Conservation (phyloP, 1,140 invertebrate species). For the Penaeus japonicus region DNA sequence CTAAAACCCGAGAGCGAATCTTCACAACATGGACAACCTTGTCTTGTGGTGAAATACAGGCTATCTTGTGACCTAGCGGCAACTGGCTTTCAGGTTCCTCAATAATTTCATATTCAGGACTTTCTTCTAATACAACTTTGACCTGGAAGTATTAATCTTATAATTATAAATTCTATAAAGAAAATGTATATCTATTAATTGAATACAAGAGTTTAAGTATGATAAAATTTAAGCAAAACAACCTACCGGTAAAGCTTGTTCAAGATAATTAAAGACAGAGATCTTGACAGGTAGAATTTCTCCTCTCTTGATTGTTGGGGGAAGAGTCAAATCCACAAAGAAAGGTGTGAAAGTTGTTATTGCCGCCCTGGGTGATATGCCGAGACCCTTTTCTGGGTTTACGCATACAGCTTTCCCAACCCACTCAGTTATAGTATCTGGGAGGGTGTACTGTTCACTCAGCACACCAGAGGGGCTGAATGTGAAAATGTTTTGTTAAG, state of each 20-base stretch:
- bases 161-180: no score
- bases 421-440: conserved; percentile 81
- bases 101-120: no score
- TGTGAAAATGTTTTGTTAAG: no score
- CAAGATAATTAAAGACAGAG: conserved; percentile 77
- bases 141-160: no score
- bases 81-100: no score
- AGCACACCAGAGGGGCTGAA: no score
- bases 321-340: conserved; percentile 75
- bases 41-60: conserved; percentile 1
- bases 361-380: conserved; percentile 69
- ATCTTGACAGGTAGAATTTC: conserved; percentile 75
- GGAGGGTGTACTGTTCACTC: conserved; percentile 65
- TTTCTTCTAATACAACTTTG: no score
- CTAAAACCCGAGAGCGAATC: background rate
- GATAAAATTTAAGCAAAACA: no score
- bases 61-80: background rate
- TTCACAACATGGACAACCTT: background rate
- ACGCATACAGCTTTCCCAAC: conserved; percentile 75
- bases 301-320: conserved; percentile 75
- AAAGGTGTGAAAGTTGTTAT: conserved; percentile 76
- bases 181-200: background rate
- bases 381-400: conserved; percentile 71
- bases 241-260: conserved; percentile 70
- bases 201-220: no score